Evolutionary conservation across 2,888 invertebrate species (phyloP).

Genomic region (Mellilla xanthometata): DNA sequence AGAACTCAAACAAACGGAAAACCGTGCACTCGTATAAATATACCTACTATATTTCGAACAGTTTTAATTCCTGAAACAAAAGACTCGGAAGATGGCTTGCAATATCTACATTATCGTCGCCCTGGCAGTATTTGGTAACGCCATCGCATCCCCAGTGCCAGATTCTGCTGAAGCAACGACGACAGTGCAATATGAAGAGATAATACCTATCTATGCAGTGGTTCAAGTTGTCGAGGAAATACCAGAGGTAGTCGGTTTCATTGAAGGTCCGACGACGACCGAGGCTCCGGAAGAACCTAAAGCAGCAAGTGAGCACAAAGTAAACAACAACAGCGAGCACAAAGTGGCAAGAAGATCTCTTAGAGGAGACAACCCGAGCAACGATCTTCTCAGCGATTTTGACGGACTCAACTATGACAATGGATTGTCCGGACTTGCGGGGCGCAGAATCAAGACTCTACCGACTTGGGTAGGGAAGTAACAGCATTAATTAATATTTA

Average conservation of each 20-base stretch:
- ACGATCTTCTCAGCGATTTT: slow-evolving; percentile 61
- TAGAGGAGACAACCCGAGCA: slow-evolving; percentile 60
- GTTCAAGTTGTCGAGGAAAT: slow-evolving; percentile 56
- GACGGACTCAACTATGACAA: slow-evolving; percentile 57
- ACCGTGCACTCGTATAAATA: slow-evolving; percentile 38
- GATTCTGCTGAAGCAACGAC: slow-evolving; percentile 40
- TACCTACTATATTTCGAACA: slow-evolving; percentile 53
- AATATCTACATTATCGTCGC: slow-evolving; percentile 53
- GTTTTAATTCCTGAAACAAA: no score
- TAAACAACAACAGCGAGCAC: no score
- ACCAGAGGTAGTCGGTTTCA: slow-evolving; percentile 47
- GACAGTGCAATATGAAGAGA: slow-evolving; percentile 39
- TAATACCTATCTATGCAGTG: slow-evolving; percentile 42
- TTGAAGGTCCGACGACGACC: slow-evolving; percentile 38
- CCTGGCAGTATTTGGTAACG: slow-evolving; percentile 47
- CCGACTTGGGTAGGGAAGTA: slow-evolving; percentile 68
- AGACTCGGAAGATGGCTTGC: slow-evolving; percentile 63
- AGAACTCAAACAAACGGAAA: slow-evolving; percentile 39
- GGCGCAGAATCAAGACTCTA: slow-evolving; percentile 69
- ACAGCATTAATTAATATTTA: background rate
- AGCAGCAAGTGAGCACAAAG: no score
- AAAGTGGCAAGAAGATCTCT: slow-evolving; percentile 62
- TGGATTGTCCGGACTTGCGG: slow-evolving; percentile 53
- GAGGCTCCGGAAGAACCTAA: slow-evolving; percentile 35
- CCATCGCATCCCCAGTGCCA: slow-evolving; percentile 51